phyloP scores from a whole-genome alignment of 2,113 vertebrate species.

The Ammodytes marinus region DNA sequence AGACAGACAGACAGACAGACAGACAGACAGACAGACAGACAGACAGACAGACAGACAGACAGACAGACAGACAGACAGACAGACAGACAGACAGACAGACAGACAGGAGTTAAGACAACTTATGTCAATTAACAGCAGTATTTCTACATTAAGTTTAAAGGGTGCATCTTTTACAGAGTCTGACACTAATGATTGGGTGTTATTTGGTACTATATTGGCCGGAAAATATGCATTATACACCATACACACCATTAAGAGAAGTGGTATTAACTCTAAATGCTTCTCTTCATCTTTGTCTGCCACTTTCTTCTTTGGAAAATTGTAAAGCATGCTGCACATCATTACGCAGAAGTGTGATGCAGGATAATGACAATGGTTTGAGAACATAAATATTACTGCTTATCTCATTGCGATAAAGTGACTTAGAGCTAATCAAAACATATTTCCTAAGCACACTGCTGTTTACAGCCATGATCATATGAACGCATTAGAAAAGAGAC shows the following conservation, averaged over 20 bases:
- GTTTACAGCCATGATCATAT: neutral
- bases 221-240: neutral
- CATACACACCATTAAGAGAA: neutral
- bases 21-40: too few species aligned
- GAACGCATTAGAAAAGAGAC: neutral
- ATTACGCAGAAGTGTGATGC: conserved; percentile 24
- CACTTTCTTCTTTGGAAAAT: neutral
- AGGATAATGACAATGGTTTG: conserved; percentile 25
- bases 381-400: conserved; percentile 20
- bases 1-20: neutral
- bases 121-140: neutral
- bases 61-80: neutral
- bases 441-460: neutral
- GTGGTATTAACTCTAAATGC: neutral
- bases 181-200: neutral
- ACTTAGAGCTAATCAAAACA: conserved; percentile 16
- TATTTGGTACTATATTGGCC: neutral
- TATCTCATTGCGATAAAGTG: conserved; percentile 24
- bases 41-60: neutral
- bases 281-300: conserved; percentile 11
- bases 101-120: neutral
- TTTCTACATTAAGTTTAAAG: neutral
- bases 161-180: neutral
- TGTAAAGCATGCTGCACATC: conserved; percentile 15
- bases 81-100: too few species aligned